A percentile compares a stretch with the other conserved stretches of the same genome.
Conservation (phyloP, 2,113 vertebrate genomes). For the Dasyprocta punctata region DNA sequence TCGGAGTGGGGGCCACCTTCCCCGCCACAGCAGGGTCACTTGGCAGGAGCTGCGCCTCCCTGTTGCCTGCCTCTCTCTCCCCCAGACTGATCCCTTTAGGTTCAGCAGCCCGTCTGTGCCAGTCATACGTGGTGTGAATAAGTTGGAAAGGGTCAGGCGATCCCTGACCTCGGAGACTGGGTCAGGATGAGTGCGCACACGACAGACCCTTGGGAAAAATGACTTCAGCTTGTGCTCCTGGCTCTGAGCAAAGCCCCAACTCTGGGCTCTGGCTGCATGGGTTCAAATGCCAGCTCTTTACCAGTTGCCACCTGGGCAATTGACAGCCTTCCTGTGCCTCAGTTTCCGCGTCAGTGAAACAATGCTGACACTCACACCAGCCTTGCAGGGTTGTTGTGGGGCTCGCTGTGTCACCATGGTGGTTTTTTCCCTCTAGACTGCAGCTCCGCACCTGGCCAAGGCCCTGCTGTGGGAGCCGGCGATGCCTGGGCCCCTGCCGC, state of each 20-base stretch:
- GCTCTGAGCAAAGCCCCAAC: background rate
- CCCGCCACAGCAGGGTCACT: background rate
- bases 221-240: background rate
- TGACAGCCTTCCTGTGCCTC: background rate
- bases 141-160: background rate
- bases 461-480: conserved; percentile 59
- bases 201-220: background rate
- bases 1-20: rapidly evolving
- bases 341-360: background rate
- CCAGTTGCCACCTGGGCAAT: background rate
- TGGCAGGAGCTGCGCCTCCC: background rate
- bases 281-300: background rate
- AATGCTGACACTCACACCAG: rapidly evolving
- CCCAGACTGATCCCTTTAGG: background rate
- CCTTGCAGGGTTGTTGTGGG: too few relatives aligned
- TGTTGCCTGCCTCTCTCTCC: background rate
- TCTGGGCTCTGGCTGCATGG: background rate
- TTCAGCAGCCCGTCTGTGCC: background rate
- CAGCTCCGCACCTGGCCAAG: rapidly evolving
- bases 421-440: conserved; percentile 17
- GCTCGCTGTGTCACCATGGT: rapidly evolving
- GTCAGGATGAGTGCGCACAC: background rate
- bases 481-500: conserved; percentile 70
- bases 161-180: background rate
- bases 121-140: rapidly evolving